These are phyloP conservation scores for Salticus scenicus DNA, from an alignment of 2,888 invertebrate species.

Conservation along the genomic window DNA sequence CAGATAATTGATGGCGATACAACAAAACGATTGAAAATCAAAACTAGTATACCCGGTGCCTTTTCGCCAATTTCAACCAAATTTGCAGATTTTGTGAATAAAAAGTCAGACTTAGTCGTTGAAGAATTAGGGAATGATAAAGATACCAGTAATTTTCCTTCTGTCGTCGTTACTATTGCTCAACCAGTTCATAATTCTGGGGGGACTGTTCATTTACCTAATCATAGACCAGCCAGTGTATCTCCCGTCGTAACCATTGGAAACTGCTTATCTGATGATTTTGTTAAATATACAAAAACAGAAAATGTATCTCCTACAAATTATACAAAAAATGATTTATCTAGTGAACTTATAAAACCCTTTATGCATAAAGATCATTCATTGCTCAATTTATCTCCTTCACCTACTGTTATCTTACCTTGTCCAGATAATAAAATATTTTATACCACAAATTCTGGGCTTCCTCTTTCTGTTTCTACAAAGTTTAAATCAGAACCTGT, in stretches of 20 bases:
- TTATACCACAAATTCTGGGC: neutral
- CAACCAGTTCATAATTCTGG: conserved; percentile 88
- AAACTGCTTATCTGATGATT: conserved; percentile 23
- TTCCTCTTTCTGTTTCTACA: neutral
- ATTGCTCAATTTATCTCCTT: conserved; percentile 24
- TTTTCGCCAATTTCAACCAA: conserved; percentile 39
- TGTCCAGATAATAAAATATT: conserved; percentile 36
- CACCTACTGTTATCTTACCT: conserved; percentile 30
- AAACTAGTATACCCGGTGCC: conserved; percentile 56
- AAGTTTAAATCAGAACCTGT: conserved; percentile 14
- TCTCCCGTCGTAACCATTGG: conserved; percentile 29
- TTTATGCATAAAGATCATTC: conserved; percentile 15
- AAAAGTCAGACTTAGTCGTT: neutral
- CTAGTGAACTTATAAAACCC: conserved; percentile 9
- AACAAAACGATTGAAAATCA: conserved; percentile 80
- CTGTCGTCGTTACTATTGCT: conserved; percentile 81
- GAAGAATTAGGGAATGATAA: conserved; percentile 35
- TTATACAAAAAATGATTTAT: neutral
- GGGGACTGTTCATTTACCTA: conserved; percentile 80
- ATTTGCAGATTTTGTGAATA: conserved; percentile 10
- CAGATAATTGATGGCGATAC: conserved; percentile 84
- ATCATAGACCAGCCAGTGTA: conserved; percentile 9
- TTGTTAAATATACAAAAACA: conserved; percentile 21
- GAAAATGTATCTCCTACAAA: conserved; percentile 18
- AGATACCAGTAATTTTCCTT: conserved; percentile 69